Percentiles rank a stretch among this genome's conserved stretches.
phyloP scores from a whole-genome alignment of 2,113 vertebrate species.

The Tricholaema leucomelas region DNA sequence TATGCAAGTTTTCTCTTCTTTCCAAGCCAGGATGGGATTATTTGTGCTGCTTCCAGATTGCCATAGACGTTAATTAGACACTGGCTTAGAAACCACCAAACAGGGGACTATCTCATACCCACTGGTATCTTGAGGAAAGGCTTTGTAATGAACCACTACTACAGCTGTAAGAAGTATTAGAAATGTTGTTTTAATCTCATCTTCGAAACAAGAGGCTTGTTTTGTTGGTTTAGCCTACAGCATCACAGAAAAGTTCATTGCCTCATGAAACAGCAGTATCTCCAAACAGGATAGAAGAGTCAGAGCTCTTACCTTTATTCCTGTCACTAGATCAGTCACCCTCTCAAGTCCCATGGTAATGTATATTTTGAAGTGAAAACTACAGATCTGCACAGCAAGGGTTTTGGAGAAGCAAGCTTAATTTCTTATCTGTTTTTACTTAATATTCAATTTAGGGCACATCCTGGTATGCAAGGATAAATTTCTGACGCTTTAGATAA shows the following conservation, averaged over 20 bases:
- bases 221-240: background rate
- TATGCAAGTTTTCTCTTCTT: background rate
- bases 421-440: background rate
- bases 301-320: background rate
- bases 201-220: background rate
- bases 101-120: background rate
- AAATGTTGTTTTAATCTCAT: background rate
- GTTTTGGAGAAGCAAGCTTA: background rate
- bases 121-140: background rate
- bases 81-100: background rate
- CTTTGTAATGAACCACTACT: background rate
- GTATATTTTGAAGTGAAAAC: background rate
- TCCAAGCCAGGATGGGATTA: constrained; percentile 22
- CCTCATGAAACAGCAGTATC: background rate
- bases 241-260: background rate
- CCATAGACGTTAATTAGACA: background rate
- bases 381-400: background rate
- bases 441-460: background rate
- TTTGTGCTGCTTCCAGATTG: background rate
- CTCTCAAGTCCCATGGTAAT: background rate
- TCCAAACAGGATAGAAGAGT: background rate
- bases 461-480: background rate
- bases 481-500: background rate
- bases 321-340: background rate
- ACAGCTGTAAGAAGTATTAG: background rate